These are phyloP conservation scores for Leuctra nigra DNA, from an alignment of 2,888 invertebrate genomes.

Conservation along the genomic window DNA sequence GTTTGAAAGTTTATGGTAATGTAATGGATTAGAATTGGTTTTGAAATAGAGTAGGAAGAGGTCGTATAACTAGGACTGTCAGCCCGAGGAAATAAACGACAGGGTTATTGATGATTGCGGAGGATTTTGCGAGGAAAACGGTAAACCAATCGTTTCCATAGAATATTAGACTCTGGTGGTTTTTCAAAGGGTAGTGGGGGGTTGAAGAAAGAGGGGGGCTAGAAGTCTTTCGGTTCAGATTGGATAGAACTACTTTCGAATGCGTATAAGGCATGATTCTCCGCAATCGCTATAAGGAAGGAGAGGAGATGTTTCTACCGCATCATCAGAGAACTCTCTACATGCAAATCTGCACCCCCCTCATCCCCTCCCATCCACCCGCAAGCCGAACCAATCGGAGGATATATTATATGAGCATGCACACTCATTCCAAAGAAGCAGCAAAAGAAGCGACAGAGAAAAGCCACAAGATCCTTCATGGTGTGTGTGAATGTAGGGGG, in stretches of 20 bases:
- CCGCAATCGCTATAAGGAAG: neutral
- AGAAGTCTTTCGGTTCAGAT: slow-evolving; percentile 23
- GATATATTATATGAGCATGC: slow-evolving; percentile 21
- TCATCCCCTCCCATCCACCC: neutral
- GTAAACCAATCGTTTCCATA: slow-evolving; percentile 25
- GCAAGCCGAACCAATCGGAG: slow-evolving; percentile 18
- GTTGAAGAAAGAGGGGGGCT: neutral
- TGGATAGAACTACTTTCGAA: slow-evolving; percentile 24
- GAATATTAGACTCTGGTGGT: slow-evolving; percentile 25
- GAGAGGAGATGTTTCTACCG: slow-evolving; percentile 17
- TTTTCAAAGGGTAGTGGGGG: slow-evolving; percentile 16
- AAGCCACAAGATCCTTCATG: neutral
- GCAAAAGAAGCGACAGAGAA: neutral
- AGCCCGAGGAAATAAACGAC: slow-evolving; percentile 14
- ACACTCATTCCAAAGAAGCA: neutral
- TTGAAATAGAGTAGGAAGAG: slow-evolving; percentile 6
- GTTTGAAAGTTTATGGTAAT: slow-evolving; percentile 17
- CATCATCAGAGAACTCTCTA: slow-evolving; percentile 22
- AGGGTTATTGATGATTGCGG: slow-evolving; percentile 23
- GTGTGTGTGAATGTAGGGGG: neutral
- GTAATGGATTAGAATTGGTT: slow-evolving; percentile 19
- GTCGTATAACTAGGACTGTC: slow-evolving; percentile 7
- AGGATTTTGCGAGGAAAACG: slow-evolving; percentile 20
- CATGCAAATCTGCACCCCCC: slow-evolving; percentile 13
- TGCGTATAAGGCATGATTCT: slow-evolving; percentile 12